phyloP scores from a whole-genome alignment of 2,797 vertebrate species.

The Myiotriccus ornatus region DNA sequence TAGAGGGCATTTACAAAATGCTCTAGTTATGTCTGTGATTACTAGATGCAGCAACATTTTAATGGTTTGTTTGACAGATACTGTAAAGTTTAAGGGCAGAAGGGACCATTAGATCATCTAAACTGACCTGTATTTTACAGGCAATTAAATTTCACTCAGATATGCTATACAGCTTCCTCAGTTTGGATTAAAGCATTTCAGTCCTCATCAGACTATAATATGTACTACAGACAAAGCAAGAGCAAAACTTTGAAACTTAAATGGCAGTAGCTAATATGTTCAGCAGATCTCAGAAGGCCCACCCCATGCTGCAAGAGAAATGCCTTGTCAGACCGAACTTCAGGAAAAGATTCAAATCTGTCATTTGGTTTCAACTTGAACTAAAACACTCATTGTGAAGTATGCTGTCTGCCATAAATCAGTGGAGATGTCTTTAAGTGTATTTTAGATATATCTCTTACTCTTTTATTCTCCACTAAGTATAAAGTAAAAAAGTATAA shows the following conservation, averaged over 20 bases:
- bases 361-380: neutral
- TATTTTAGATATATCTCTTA: neutral
- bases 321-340: neutral
- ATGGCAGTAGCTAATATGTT: neutral
- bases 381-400: neutral
- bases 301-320: neutral
- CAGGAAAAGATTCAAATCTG: neutral
- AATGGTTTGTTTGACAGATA: slow-evolving; percentile 10
- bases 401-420: neutral
- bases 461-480: neutral
- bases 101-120: slow-evolving; percentile 22
- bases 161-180: neutral
- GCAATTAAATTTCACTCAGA: neutral
- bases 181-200: neutral
- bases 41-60: neutral
- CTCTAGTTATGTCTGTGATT: neutral
- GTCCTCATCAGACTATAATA: neutral
- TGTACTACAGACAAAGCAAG: neutral
- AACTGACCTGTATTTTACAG: slow-evolving; percentile 2
- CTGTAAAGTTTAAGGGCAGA: neutral
- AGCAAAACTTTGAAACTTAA: neutral
- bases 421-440: neutral
- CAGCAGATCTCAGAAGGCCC: neutral
- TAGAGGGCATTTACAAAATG: neutral
- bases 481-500: neutral